Evolutionary conservation across 2,113 vertebrate species (phyloP).

Genomic region (Collichthys lucidus): DNA sequence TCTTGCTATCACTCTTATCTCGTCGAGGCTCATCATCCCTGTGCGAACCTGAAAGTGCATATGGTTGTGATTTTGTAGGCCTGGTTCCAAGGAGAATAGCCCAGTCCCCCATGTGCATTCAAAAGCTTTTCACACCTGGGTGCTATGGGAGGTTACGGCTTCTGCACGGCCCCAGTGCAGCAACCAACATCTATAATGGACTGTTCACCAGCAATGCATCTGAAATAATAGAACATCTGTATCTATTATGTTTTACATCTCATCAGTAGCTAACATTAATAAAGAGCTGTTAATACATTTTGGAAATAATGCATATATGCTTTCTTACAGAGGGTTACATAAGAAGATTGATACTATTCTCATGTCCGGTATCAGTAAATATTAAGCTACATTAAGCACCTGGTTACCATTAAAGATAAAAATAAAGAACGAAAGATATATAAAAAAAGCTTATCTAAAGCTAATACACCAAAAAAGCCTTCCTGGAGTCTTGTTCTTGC

Average conservation of each 20-base stretch:
- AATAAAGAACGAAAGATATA: too few relatives aligned
- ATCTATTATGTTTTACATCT: not conserved
- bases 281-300: not conserved
- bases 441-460: too few relatives aligned
- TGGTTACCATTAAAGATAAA: too few relatives aligned
- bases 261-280: not conserved
- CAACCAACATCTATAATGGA: slow-evolving; percentile 46
- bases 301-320: not conserved
- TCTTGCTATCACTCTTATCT: slow-evolving; percentile 45
- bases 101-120: slow-evolving; percentile 11
- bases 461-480: not conserved
- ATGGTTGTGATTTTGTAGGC: slow-evolving; percentile 41
- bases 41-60: slow-evolving; percentile 39
- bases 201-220: not conserved
- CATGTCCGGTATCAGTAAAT: not conserved
- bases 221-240: not conserved
- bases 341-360: not conserved
- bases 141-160: slow-evolving; percentile 39
- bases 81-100: slow-evolving; percentile 9
- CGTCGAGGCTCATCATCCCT: slow-evolving; percentile 5
- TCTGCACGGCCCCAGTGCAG: slow-evolving; percentile 9
- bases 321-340: not conserved
- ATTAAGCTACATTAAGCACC: too few relatives aligned
- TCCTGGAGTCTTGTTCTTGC: not conserved
- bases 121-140: slow-evolving; percentile 63